Evolutionary conservation across 2,113 vertebrate genomes (phyloP).

Genomic region (Holacanthus passer): DNA sequence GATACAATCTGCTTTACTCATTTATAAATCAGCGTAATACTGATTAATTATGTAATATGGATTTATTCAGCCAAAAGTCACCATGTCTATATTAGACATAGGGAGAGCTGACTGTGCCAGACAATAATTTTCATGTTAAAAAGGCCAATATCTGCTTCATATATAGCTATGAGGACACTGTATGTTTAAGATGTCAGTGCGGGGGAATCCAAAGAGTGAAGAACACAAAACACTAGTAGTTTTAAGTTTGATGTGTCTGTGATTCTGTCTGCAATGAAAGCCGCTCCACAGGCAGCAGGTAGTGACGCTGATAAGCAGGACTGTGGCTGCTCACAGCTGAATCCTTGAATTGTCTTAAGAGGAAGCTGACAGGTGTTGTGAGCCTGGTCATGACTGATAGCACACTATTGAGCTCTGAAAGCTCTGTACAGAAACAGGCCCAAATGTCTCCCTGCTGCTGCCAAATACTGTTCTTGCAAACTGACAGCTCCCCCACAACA

Average conservation of each 20-base stretch:
- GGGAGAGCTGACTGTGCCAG: not conserved
- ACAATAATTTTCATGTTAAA: not conserved
- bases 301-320: not conserved
- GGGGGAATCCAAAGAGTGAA: not conserved
- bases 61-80: not conserved
- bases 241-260: not conserved
- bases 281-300: not conserved
- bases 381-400: constrained; percentile 34
- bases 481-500: constrained; percentile 36
- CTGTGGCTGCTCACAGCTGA: not conserved
- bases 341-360: constrained; percentile 26
- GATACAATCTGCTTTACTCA: not conserved
- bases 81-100: not conserved
- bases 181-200: not conserved
- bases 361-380: constrained; percentile 29
- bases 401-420: constrained; percentile 11
- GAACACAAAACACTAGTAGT: not conserved
- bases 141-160: not conserved
- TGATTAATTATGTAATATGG: not conserved
- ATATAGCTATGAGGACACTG: no score
- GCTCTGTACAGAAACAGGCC: constrained; percentile 11
- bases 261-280: not conserved
- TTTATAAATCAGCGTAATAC: not conserved
- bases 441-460: constrained; percentile 14
- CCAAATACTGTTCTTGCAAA: constrained; percentile 31